These are phyloP conservation scores for Corythornis madagascariensis DNA, from an alignment of 2,113 vertebrate species.

Conservation along the genomic window DNA sequence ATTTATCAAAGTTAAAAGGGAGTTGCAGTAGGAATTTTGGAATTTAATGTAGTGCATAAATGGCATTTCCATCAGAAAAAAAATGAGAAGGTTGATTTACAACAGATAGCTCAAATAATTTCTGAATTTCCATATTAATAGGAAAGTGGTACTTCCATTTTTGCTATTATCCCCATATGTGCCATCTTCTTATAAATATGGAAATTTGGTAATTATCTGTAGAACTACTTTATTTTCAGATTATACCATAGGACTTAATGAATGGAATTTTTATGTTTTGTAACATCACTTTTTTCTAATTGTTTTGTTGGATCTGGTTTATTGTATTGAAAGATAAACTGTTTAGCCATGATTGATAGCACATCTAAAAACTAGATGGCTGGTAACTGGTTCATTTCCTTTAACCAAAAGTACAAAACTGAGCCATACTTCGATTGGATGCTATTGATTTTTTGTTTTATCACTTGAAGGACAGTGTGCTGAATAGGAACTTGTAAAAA, in stretches of 20 bases:
- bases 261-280: background rate
- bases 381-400: background rate
- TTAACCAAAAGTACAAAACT: background rate
- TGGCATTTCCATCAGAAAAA: conserved; percentile 46
- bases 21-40: conserved; percentile 32
- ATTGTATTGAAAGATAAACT: background rate
- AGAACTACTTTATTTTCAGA: conserved; percentile 38
- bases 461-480: background rate
- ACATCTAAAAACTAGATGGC: background rate
- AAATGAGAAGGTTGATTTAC: conserved; percentile 47
- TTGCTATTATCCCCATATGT: conserved; percentile 61
- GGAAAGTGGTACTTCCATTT: conserved; percentile 41
- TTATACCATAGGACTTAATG: background rate
- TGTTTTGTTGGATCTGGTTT: background rate
- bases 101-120: conserved; percentile 53
- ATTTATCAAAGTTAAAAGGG: conserved; percentile 26
- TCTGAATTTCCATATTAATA: conserved; percentile 70
- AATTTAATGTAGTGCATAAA: conserved; percentile 42
- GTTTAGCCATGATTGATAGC: background rate
- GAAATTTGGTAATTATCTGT: conserved; percentile 63
- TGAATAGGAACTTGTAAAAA: background rate
- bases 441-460: background rate
- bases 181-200: conserved; percentile 64
- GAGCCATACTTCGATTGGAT: background rate
- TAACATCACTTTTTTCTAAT: background rate